Evolutionary conservation across 2,888 invertebrate species (phyloP), one percentile per base, ranked within the genome.

Genomic region (Drosophila ezoana): DNA sequence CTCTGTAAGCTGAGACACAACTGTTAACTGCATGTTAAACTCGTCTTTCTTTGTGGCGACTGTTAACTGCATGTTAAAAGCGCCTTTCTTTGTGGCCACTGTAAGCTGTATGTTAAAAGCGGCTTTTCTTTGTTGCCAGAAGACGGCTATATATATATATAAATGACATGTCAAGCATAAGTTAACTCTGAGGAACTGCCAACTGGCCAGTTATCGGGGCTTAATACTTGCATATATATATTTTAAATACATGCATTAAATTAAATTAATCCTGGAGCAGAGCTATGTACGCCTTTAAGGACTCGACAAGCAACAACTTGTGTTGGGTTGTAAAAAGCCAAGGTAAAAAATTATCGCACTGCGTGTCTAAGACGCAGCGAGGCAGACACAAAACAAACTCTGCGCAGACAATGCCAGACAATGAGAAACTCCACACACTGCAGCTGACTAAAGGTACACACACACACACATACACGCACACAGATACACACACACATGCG

Each of bases 351-450:
- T 76, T 54, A 72, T 76, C 45, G 23, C 75, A 64, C 63, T 67
- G 78, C 72, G 73, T 76, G 76, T 66, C 76, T 72, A 47, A 71
- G 69, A 69, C 58, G 54, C 70, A 76, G 63, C 59, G 58, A 72
- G 53, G 72, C 72, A 67, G 61, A 69, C 65, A 69, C 65, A 71
- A 61, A 57, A 63, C 56, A 56, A 69, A 69, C 73, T 58, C 73
- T 58, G 60, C 35, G 56, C 80, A 64, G 63, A 69, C 61, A 68
- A 62, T 61, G 62, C 35, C 60, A 51, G 45, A 76, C 75, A 68
- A 75, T 56, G 43, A 40, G 45, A 51, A 67, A 60, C 58, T 33
- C 14, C 45, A 47, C 37, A 32, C 45, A 47, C 48, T 78, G 79
- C 65, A 52, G 37, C 58, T 63, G 58, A 66, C 69, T 63, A 64